Evolutionary conservation across 2,113 vertebrate genomes (phyloP).

Genomic region (Neogale vison): DNA sequence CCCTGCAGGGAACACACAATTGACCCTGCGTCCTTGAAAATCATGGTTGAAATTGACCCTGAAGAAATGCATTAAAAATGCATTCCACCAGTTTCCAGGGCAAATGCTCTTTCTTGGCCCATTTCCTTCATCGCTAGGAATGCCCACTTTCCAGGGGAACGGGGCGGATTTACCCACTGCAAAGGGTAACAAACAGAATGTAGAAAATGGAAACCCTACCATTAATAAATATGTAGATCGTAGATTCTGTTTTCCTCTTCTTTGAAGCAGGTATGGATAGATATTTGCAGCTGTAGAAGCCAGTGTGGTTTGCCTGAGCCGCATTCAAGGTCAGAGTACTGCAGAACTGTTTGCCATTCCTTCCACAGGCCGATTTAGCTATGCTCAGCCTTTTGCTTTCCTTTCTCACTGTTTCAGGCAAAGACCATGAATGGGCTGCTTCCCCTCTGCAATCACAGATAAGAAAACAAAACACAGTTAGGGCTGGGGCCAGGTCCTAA

Average conservation of each 20-base stretch:
- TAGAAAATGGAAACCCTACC: slow-evolving; percentile 87
- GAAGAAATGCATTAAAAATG: background rate
- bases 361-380: slow-evolving; percentile 88
- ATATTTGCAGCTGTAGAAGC: slow-evolving; percentile 92
- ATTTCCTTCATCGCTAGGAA: background rate
- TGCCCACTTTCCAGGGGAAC: background rate
- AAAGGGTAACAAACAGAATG: background rate
- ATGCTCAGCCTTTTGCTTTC: slow-evolving; percentile 86
- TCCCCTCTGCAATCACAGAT: slow-evolving; percentile 89
- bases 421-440: slow-evolving; percentile 90
- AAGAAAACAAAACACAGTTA: slow-evolving; percentile 80
- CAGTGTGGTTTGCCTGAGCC: slow-evolving; percentile 90
- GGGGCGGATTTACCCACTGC: background rate
- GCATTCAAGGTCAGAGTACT: slow-evolving; percentile 88
- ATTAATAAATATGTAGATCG: slow-evolving; percentile 94
- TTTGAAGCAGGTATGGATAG: slow-evolving; percentile 76
- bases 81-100: background rate
- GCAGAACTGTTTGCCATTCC: slow-evolving; percentile 86
- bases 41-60: background rate
- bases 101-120: background rate
- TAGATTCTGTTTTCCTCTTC: slow-evolving; percentile 82
- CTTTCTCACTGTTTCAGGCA: slow-evolving; percentile 86
- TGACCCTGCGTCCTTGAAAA: background rate
- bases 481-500: slow-evolving; percentile 63
- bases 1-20: background rate